Conservation (phyloP, 2,113 vertebrate genomes). For the Probosciger aterrimus region DNA sequence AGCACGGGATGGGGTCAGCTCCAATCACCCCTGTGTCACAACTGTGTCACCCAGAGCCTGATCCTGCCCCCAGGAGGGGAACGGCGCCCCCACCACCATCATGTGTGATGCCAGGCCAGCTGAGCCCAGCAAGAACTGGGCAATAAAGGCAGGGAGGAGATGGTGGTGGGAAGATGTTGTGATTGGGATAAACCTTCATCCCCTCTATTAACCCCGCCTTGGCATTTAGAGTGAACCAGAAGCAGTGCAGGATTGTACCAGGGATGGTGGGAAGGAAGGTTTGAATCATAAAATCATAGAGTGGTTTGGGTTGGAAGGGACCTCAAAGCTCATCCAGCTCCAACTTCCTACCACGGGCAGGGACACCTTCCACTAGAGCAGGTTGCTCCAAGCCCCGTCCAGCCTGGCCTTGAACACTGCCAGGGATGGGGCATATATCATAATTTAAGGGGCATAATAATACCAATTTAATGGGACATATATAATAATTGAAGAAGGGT, state of each 20-base stretch:
- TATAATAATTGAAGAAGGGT: not conserved
- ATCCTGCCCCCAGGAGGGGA: not conserved
- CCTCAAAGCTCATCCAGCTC: not conserved
- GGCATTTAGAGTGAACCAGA: not conserved
- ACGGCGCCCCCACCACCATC: fast-evolving
- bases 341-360: not conserved
- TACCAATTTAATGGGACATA: not conserved
- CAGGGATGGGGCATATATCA: not conserved
- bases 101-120: fast-evolving
- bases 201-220: too few species aligned
- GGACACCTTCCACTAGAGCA: not conserved
- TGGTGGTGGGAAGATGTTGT: not conserved
- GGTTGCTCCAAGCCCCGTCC: not conserved
- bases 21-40: not conserved
- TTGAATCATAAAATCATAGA: not conserved
- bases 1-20: fast-evolving
- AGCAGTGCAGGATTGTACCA: not conserved
- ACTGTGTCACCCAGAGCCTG: fast-evolving
- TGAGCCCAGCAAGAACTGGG: not conserved
- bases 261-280: fast-evolving
- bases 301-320: not conserved
- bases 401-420: not conserved
- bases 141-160: not conserved
- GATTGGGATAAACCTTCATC: not conserved
- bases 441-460: not conserved